Conservation (phyloP, 2,113 vertebrate genomes). For the Garra rufa region DNA sequence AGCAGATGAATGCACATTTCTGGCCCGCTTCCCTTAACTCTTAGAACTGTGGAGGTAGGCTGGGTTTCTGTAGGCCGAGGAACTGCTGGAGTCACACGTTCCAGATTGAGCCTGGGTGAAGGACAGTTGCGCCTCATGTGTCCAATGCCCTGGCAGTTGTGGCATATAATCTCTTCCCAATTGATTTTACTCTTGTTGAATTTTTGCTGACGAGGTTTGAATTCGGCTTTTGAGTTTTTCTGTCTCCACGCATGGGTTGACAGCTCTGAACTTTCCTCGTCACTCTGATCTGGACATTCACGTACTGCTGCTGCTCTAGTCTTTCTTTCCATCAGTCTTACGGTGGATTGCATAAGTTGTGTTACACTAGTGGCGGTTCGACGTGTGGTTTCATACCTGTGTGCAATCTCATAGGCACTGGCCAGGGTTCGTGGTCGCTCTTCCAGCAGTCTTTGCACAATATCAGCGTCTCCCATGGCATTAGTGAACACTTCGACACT, state of each 20-base stretch:
- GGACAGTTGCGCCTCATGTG: constrained; percentile 44
- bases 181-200: not conserved
- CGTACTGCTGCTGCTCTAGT: not conserved
- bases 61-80: not conserved
- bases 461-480: constrained; percentile 39
- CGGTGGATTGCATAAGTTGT: not conserved
- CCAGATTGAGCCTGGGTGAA: not conserved
- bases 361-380: constrained; percentile 35
- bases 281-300: not conserved
- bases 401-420: too few species aligned
- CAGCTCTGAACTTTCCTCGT: not conserved
- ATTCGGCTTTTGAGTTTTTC: not conserved
- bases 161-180: constrained; percentile 16
- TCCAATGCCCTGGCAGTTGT: constrained; percentile 40
- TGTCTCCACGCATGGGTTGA: too few species aligned
- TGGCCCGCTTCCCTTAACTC: not conserved
- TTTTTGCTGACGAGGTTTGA: not conserved
- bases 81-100: not conserved
- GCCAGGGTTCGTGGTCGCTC: too few species aligned
- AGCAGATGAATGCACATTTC: constrained; percentile 47
- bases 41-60: not conserved
- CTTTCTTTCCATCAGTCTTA: not conserved
- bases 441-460: constrained; percentile 29
- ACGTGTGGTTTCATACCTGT: too few species aligned
- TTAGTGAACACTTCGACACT: constrained; percentile 56